Evolutionary conservation across 1,140 invertebrate species (phyloP), one percentile per base, ranked within the genome.

Genomic region (Hycleus cichorii): DNA sequence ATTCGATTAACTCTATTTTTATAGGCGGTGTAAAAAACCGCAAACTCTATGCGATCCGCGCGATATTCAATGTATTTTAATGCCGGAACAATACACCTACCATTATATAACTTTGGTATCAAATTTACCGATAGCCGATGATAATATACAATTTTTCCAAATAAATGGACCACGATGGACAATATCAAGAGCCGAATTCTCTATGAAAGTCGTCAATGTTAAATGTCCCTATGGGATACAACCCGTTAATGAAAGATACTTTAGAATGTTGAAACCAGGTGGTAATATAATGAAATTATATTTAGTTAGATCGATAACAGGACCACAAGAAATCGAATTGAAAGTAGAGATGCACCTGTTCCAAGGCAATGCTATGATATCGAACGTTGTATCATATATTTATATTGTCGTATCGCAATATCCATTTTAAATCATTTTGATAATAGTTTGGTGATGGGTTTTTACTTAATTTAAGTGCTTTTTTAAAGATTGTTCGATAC

Each of bases 101-200:
- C 95, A 95, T 75, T 97, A 90, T 73, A 88, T 97, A 59, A 91
- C 90, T 0, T 87, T 97, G 63, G 86, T 90, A 0, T 89, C 90
- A 48, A 90, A 91, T 71, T 75, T 94, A 11, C 83, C 84, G 25
- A 80, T 95, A 5, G 84, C 90, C 0, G 68, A 76, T 2, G 87
- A 83, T 4, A 78, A 81, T 62, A 75, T 90, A 42, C 85, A 91
- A 50, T 75, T 97, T 2, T 96, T 95, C 73, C 93, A 89, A 7
- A 93, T 97, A 83, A 80, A 88, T 54, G 87, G 90, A 0, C 88
- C 90, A 0, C 75, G 81, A 11, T 84, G 85, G 76, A 69, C 78
- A 1, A 79, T 78, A 12, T 85, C 87, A 11, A 83, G 81, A 39
- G 79, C 89, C 3, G 79, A 84, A 54, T 95, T 95, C 74, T 81